Conservation (phyloP, 2,888 invertebrate species). For the Apotomis turbidana region DNA sequence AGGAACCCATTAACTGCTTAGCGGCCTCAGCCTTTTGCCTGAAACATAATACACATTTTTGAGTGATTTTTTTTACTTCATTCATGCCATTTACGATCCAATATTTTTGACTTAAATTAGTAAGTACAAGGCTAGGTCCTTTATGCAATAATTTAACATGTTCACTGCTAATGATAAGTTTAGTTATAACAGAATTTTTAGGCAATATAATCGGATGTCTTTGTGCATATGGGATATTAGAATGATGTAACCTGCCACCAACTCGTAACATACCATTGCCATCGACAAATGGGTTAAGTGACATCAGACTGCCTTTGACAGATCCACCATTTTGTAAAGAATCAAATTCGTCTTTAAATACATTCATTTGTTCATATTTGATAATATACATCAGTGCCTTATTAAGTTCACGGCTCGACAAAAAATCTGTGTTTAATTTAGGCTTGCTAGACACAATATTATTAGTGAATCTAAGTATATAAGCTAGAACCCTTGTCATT, state of each 20-base stretch:
- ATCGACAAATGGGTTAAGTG: not conserved
- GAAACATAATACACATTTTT: slow-evolving; percentile 37
- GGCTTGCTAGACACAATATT: slow-evolving; percentile 11
- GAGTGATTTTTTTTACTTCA: slow-evolving; percentile 26
- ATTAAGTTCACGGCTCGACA: not conserved
- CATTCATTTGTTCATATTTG: slow-evolving; percentile 3
- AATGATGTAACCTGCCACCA: slow-evolving; percentile 6
- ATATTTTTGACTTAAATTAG: slow-evolving; percentile 20
- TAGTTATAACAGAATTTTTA: not conserved
- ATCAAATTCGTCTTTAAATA: not conserved
- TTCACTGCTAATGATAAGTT: slow-evolving; percentile 16
- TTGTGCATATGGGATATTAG: slow-evolving; percentile 2
- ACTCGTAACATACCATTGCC: not conserved
- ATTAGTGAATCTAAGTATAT: slow-evolving; percentile 37
- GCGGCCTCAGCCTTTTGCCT: slow-evolving; percentile 27
- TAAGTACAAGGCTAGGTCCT: slow-evolving; percentile 5
- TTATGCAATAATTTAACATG: slow-evolving; percentile 18
- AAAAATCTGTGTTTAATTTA: not conserved
- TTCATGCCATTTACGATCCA: slow-evolving; percentile 34
- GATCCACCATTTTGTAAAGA: not conserved
- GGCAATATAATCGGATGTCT: slow-evolving; percentile 23
- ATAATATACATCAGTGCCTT: not conserved
- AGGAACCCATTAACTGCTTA: slow-evolving; percentile 35
- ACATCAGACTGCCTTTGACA: not conserved
- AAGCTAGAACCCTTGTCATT: slow-evolving; percentile 39